Evolutionary conservation across 2,888 invertebrate species (phyloP), one percentile per base, ranked within the genome.

Genomic region (Imbricaverruca yamaguchii): DNA sequence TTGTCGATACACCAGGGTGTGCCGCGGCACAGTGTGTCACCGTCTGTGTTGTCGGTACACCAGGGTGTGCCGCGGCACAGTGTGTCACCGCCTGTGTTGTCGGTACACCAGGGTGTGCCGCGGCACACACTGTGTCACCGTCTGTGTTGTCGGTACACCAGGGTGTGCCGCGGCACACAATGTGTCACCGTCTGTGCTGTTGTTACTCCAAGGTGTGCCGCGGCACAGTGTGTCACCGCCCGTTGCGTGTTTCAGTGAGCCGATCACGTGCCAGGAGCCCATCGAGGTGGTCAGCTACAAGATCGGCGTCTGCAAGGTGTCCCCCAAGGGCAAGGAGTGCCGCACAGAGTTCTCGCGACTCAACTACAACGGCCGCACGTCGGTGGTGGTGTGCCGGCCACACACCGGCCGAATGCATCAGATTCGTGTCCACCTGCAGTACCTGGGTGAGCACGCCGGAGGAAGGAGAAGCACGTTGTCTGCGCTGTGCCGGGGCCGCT

Each of bases 321-420:
- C 95, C 0, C 91, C 93, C 0, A 94, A 93, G 85, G 98, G 98
- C 83, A 98, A 98, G 87, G 93, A 94, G 86, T 96, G 97, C 86
- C 91, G 92, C 15, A 98, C 98, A 0, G 92, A 92, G 84, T 99
- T 98, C 90, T 92, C 94, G 87, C 92, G 94, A 86, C 89, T 98
- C 81, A 94, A 94, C 59, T 96, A 90, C 89, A 95, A 97, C 88
- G 92, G 93, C 6, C 93, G 92, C 86, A 94, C 95, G 0, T 98
- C 98, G 86, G 94, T 98, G 57, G 97, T 99, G 13, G 90, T 94
- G 63, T 98, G 97, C 89, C 92, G 93, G 86, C 98, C 98, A 0
- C 93, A 94, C 86, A 98, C 98, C 0, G 99, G 99, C 3, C 90
- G 99, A 83, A 99, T 98, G 93, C 99, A 99, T 88, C 99, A 99